Evolutionary conservation across 2,113 vertebrate genomes (phyloP).

Genomic region (Epinephelus moara): DNA sequence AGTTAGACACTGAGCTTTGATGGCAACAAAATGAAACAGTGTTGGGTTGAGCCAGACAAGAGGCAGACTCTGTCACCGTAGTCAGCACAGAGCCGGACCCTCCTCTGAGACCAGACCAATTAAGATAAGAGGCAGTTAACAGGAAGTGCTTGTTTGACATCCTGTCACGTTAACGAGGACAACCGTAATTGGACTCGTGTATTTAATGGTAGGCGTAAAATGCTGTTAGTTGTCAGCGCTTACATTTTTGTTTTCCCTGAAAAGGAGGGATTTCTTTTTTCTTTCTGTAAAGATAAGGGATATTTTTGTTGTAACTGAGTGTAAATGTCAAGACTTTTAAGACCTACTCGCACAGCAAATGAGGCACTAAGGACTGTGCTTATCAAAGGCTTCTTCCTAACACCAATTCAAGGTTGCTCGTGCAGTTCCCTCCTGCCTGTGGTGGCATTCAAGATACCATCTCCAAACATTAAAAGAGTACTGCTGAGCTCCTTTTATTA

Average conservation of each 20-base stretch:
- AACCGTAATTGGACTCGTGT: constrained; percentile 70
- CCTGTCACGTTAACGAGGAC: constrained; percentile 84
- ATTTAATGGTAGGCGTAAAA: constrained; percentile 68
- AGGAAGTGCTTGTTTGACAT: constrained; percentile 87
- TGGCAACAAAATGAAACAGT: constrained; percentile 78
- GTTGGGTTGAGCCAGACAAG: constrained; percentile 76
- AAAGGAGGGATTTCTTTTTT: constrained; percentile 16
- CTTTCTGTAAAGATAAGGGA: constrained; percentile 39
- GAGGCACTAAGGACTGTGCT: constrained; percentile 9
- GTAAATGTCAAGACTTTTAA: constrained; percentile 41
- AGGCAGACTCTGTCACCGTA: constrained; percentile 73
- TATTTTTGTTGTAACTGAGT: constrained; percentile 12
- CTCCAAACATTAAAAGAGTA: not conserved
- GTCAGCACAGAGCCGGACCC: constrained; percentile 61
- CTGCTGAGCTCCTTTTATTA: not conserved
- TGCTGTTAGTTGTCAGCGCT: constrained; percentile 60
- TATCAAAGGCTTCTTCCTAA: not conserved
- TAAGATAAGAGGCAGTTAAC: constrained; percentile 85
- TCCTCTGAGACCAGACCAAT: constrained; percentile 83
- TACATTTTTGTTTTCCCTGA: constrained; percentile 19
- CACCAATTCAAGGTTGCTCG: not conserved
- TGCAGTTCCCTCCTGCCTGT: not conserved
- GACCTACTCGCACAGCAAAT: constrained; percentile 15
- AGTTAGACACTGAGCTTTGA: constrained; percentile 38
- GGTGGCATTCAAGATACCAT: not conserved